Base-by-base conservation (phyloP, 2,113 vertebrate species). In the Epinephelus cyanopodus region DNA sequence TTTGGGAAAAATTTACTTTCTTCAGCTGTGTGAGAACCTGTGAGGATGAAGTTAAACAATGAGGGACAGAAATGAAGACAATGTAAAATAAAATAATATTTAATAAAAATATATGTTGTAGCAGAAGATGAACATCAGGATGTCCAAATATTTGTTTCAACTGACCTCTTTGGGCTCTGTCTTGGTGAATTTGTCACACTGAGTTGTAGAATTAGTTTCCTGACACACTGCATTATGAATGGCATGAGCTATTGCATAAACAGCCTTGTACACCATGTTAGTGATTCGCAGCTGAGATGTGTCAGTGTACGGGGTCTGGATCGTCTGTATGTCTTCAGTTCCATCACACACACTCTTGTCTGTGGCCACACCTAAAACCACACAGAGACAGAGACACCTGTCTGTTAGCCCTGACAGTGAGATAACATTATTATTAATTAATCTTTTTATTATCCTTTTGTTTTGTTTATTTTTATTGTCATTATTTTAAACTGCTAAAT, bases 221-320 rank as follows among this genome's bases (percentile, higher is more conserved):
- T 50, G 48, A 18, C 48, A 50, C 48, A 50, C 15, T 50, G 48
- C 48, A 50, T 50, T 50, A 50, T 50, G 48, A 18, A 50, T 81
- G 23, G 92, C 91, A 57, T 95, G 89, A 19, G 92, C 94, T 61
- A 95, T 90, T n/a, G 94, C 92, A 71, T 95, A 93, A 14, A 91
- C 89, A 23, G 94, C 94, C 79, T 95, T 94, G 58, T 95, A 94
- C 47, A 93, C 93, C 91, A 94, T 93, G 87, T 95, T 92, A 23
- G 90, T 88, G 62, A 92, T 61, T 25, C 94, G 75, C 21, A 95
- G 76, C 76, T 95, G 92, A 23, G 94, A 94, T 0, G 92, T 94
- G 74, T 95, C 94, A 18, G 83, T 92, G 64, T 95, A 95, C 0
- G 87, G 77, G 57, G 25, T 93, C 48, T 88, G 83, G 4, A 95